These are phyloP conservation scores for Euleptes europaea DNA, from an alignment of 2,113 vertebrate species.

Conservation along the genomic window DNA sequence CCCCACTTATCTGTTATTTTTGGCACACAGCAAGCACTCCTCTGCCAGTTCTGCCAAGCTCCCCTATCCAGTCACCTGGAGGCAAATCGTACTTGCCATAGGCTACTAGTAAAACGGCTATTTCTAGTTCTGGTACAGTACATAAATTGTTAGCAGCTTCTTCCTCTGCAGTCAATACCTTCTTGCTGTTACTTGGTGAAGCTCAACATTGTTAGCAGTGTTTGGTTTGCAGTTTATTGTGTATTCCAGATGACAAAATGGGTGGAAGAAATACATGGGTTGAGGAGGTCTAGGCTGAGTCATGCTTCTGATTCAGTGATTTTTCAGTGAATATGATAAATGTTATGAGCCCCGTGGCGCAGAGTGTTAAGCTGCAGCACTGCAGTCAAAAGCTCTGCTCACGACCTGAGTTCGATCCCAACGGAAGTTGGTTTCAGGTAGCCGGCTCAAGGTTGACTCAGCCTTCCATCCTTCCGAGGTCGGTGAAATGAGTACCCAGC, in stretches of 20 bases:
- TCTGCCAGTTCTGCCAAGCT: neutral
- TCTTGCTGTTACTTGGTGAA: neutral
- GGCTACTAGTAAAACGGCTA: neutral
- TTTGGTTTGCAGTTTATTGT: neutral
- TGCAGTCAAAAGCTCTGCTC: too few species aligned
- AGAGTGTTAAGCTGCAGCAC: too few species aligned
- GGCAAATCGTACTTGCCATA: neutral
- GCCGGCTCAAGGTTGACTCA: too few species aligned
- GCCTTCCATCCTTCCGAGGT: too few species aligned
- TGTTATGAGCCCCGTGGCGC: too few species aligned
- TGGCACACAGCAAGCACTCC: neutral
- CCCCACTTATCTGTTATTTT: neutral
- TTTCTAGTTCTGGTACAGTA: too few species aligned
- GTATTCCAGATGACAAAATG: neutral
- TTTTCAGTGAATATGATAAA: neutral
- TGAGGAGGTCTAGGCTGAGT: neutral
- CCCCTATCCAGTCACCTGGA: neutral
- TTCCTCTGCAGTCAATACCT: neutral
- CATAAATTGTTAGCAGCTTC: neutral
- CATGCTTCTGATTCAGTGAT: neutral
- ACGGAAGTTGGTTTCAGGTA: too few species aligned
- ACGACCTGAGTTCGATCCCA: too few species aligned
- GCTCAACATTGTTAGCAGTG: neutral
- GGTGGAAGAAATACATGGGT: neutral
- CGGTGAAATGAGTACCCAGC: too few species aligned